Base-by-base conservation (phyloP, 2,113 vertebrate genomes). In the Oreochromis spilurus region DNA sequence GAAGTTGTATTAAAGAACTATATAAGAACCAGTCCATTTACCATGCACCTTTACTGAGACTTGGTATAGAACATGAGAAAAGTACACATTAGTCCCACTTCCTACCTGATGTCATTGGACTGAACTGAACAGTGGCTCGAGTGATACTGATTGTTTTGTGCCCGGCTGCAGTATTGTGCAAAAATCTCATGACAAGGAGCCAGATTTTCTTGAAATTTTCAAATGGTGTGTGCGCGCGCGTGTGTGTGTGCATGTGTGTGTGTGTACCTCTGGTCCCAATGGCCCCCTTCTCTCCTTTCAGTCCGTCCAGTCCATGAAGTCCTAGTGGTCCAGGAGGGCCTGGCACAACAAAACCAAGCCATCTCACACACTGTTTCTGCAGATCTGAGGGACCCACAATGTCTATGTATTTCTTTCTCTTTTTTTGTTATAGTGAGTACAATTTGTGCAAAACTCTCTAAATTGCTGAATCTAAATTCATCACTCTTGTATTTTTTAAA, bases 271-370 rank as follows among this genome's bases (percentile, higher is more conserved):
- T 95, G 38, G 96, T 24, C 31, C 98, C 98, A 77, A 91, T 94
- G 14, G 97, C 97, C 11, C 98, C 98, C 84, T 97, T 99, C 45
- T 96, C 96, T 81, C 98, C 98, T 3, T 94, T 95, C n/a, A 97
- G 97, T 54, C 98, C 98, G 10, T 96, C 89, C 17, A 96, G 91
- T 38, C 96, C 96, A 78, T 96, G 93, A 19, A 96, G 86, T 16
- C 96, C 96, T 21, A 94, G 87, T 1, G 94, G 94, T 43, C 96
- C 96, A 16, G 94, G 93, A 79, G 95, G 89, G 53, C 96, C 96
- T 96, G 85, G 62, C 10, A 9, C 6, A 88, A 43, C 34, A 81
- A 43, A 87, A 53, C 45, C 50, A 43, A 26, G 62, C 54, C 65
- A 45, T 0, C 65, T 43, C 36, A 40, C 62, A n/a, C 62, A 24